Evolutionary conservation across 2,888 invertebrate genomes (phyloP), one percentile per base, ranked within the genome.

Genomic region (Osmoderma eremita): DNA sequence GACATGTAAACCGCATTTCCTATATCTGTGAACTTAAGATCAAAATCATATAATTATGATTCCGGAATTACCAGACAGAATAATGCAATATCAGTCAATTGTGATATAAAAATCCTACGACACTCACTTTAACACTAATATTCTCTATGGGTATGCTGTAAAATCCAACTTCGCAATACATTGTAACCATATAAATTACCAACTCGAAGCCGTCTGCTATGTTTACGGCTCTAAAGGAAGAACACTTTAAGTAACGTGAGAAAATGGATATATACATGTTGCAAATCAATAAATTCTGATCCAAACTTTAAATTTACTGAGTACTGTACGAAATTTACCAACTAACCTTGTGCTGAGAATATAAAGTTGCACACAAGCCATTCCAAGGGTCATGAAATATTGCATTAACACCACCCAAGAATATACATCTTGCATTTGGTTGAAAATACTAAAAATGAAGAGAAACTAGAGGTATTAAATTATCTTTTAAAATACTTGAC

Each of bases 291-390:
- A n/a, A n/a, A n/a, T n/a, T n/a, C n/a, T n/a, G n/a, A n/a, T n/a
- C n/a, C n/a, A n/a, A n/a, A n/a, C n/a, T n/a, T n/a, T n/a, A 15
- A 17, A 15, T 45, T 1, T 15, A 45, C 15, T 1, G 15, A 15
- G 15, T 15, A n/a, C 4, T 3, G 20, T 42, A 13, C 15, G 5
- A 8, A n/a, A 12, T 15, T 42, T 41, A 13, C 5, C 3, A 20
- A 48, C 54, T 54, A 6, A 65, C 65, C 48, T 45, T 15, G 41
- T 61, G 22, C 39, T 58, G 22, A 66, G 30, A 22, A 66, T 58
- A 50, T 66, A 66, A 50, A 66, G 50, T 41, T 66, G 65, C 6
- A 58, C 24, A 13, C 65, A 66, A 41, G 42, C 39, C 41, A 50
- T 58, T 5, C 49, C 50, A 1, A 66, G 24, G 10, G 65, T 66